Conservation (phyloP, 1,140 invertebrate species). For the Nebria ingens region DNA sequence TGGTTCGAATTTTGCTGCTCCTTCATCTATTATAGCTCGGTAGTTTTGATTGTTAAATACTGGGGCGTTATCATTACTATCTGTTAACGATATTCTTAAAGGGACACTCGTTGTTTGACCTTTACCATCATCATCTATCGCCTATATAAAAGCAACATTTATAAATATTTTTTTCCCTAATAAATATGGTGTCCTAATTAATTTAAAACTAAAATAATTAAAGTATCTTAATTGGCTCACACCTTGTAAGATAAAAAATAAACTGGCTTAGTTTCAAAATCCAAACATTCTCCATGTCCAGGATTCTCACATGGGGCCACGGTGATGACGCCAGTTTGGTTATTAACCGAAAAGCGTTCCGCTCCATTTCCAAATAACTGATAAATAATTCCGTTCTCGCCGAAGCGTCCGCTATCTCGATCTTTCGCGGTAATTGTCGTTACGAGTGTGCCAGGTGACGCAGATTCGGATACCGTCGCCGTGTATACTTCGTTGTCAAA, state of each 20-base stretch:
- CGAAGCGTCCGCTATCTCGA: slow-evolving; percentile 67
- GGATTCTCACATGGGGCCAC: slow-evolving; percentile 65
- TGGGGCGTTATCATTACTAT: slow-evolving; percentile 82
- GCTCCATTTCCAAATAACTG: slow-evolving; percentile 72
- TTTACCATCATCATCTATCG: slow-evolving; percentile 71
- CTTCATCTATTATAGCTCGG: slow-evolving; percentile 72
- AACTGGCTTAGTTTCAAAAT: slow-evolving; percentile 72
- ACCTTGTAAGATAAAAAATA: slow-evolving; percentile 79
- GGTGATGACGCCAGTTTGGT: slow-evolving; percentile 67
- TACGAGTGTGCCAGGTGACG: slow-evolving; percentile 56
- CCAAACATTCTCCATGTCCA: slow-evolving; percentile 59
- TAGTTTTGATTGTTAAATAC: slow-evolving; percentile 62
- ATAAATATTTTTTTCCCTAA: too few relatives aligned
- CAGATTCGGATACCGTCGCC: slow-evolving; percentile 60
- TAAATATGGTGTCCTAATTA: slow-evolving; percentile 9
- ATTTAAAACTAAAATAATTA: slow-evolving; percentile 2
- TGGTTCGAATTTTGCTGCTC: slow-evolving; percentile 70
- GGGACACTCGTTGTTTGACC: slow-evolving; percentile 67
- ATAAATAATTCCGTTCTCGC: slow-evolving; percentile 68
- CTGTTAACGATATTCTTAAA: slow-evolving; percentile 63
- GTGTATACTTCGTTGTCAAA: slow-evolving; percentile 68
- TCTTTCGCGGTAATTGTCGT: slow-evolving; percentile 71
- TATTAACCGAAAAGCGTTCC: slow-evolving; percentile 73
- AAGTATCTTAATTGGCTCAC: background rate
- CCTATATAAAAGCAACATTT: slow-evolving; percentile 43